Evolutionary conservation across 2,888 invertebrate species (phyloP).

Genomic region (Shargacucullia verbasci): DNA sequence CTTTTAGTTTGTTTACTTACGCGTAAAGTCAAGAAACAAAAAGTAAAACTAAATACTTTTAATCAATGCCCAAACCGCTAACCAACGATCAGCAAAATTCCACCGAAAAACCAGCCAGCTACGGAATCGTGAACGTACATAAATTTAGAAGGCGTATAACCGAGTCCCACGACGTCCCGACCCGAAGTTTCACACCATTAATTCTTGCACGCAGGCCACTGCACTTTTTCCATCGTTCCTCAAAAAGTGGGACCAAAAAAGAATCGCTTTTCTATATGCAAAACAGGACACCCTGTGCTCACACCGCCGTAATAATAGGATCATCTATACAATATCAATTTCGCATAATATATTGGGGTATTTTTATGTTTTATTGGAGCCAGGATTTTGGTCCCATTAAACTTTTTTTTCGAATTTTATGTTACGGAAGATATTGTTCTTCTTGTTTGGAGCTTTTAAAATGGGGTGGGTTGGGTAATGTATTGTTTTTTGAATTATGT

Average conservation of each 20-base stretch:
- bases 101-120: conserved; percentile 43
- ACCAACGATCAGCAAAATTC: conserved; percentile 51
- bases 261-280: conserved; percentile 83
- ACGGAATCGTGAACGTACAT: conserved; percentile 76
- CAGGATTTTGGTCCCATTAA: conserved; percentile 81
- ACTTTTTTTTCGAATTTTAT: conserved; percentile 86
- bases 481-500: conserved; percentile 58
- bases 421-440: conserved; percentile 84
- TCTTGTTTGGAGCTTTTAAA: conserved; percentile 63
- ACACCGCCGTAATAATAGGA: conserved; percentile 79
- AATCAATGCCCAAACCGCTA: conserved; percentile 49
- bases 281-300: conserved; percentile 70
- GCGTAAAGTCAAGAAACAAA: background rate
- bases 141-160: conserved; percentile 70
- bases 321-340: conserved; percentile 81
- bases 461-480: conserved; percentile 53
- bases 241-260: conserved; percentile 54
- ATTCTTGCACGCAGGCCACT: conserved; percentile 82
- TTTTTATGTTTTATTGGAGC: conserved; percentile 84
- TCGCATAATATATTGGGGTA: conserved; percentile 81
- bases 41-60: conserved; percentile 20
- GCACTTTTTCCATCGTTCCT: conserved; percentile 76
- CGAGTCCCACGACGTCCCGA: conserved; percentile 63
- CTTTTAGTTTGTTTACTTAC: too few species aligned
- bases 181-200: conserved; percentile 84